Percentiles rank a stretch among this genome's conserved stretches.
These are phyloP conservation scores for Condylostylus longicornis DNA, from an alignment of 1,140 invertebrate genomes.

Conservation along the genomic window DNA sequence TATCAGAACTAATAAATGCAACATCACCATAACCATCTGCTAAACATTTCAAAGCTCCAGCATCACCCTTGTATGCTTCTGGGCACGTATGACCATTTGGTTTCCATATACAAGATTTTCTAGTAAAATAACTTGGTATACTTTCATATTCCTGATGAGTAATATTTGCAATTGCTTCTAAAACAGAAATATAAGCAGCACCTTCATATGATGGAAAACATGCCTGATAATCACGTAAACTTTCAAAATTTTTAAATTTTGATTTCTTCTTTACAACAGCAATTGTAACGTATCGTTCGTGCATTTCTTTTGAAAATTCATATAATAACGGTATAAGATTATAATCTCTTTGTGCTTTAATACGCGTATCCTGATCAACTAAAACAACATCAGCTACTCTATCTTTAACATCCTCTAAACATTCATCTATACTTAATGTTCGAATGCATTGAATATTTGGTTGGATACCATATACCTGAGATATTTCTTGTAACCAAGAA, in stretches of 20 bases:
- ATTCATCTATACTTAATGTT: slow-evolving; percentile 36
- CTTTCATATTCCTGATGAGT: slow-evolving; percentile 25
- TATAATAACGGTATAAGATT: slow-evolving; percentile 48
- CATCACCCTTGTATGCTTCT: slow-evolving; percentile 34
- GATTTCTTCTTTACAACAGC: slow-evolving; percentile 52
- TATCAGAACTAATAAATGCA: slow-evolving; percentile 63
- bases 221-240: slow-evolving; percentile 49
- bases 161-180: slow-evolving; percentile 38
- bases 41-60: slow-evolving; percentile 62
- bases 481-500: slow-evolving; percentile 51
- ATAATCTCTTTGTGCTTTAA: slow-evolving; percentile 39
- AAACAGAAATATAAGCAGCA: slow-evolving; percentile 45
- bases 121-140: slow-evolving; percentile 41
- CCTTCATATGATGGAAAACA: slow-evolving; percentile 53
- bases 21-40: slow-evolving; percentile 66
- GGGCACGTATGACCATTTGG: slow-evolving; percentile 22
- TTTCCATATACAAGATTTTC: slow-evolving; percentile 42
- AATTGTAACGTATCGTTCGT: slow-evolving; percentile 47
- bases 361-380: slow-evolving; percentile 41
- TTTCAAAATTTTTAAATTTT: slow-evolving; percentile 38
- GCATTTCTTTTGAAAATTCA: slow-evolving; percentile 42
- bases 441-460: slow-evolving; percentile 54
- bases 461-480: slow-evolving; percentile 50
- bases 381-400: slow-evolving; percentile 49
- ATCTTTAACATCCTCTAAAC: slow-evolving; percentile 45